Base-by-base conservation (phyloP, 2,888 invertebrate genomes). In the Meloe dianella region DNA sequence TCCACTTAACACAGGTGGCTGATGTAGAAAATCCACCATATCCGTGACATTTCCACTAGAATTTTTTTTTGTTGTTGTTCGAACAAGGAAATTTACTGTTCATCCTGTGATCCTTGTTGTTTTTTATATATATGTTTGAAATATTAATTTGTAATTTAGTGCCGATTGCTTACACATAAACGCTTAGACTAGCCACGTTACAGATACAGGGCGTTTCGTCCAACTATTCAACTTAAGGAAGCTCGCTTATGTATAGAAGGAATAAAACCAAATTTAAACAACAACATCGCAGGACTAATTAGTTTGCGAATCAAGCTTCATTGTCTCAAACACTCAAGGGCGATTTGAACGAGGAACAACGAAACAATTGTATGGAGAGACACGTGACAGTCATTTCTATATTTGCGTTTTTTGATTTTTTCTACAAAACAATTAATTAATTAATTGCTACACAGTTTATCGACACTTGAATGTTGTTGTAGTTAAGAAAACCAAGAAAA, bases 341-440 rank as follows among this genome's bases (percentile, higher is more conserved):
- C 27, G 27, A 27, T 27, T 27, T 3, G 4, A 3, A 27, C 27
- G 4, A 10, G 32, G 8, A 32, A 32, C 32, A 32, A 9, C 32
- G 32, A 32, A 77, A 76, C 69, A 68, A 67, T 70, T 67, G 30
- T 41, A n/a, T 8, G 51, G 12, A 41, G 12, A 41, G 61, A 74
- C 75, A 74, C 77, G 78, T 77, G 77, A 78, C 76, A 71, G 72
- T 75, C 75, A 77, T 76, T 73, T 75, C 75, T 74, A 77, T 78
- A 41, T n/a, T n/a, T n/a, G n/a, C 41, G 41, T 41, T 73, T 61
- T 41, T 54, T 72, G 74, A 75, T 74, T 75, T 76, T 76, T 78
- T 79, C 77, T 70, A 73, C 76, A 77, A 76, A 77, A 66, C 77
- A 79, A 80, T 80, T 80, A 80, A 79, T 80, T 80, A 80, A 79